phyloP scores from a whole-genome alignment of 2,113 vertebrate genomes.

The Rallus limicola region DNA sequence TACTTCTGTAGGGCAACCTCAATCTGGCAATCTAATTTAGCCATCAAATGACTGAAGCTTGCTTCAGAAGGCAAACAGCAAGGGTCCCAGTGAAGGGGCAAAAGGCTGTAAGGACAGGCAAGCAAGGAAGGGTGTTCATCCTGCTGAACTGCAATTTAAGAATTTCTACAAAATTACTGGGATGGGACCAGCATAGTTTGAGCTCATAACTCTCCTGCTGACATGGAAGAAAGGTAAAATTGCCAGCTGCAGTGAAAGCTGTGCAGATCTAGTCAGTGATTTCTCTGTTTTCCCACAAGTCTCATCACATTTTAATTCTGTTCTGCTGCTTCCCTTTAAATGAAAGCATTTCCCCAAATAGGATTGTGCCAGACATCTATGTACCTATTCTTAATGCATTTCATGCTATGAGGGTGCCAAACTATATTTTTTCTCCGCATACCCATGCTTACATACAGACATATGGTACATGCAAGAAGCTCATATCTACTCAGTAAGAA shows the following conservation, averaged over 20 bases:
- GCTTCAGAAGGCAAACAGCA: background rate
- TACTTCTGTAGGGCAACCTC: background rate
- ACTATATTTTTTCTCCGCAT: background rate
- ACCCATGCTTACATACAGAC: background rate
- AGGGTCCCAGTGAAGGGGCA: fast-evolving
- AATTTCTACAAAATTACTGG: background rate
- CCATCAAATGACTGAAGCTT: background rate
- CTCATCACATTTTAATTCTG: background rate
- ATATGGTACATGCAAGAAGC: background rate
- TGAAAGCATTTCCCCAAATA: background rate
- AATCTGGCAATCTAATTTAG: background rate
- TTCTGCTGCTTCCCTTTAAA: background rate
- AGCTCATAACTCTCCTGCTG: background rate
- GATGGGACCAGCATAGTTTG: background rate
- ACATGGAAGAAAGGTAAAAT: background rate
- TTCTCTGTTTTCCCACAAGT: background rate
- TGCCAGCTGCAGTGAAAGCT: background rate
- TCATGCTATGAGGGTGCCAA: background rate
- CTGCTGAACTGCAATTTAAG: background rate
- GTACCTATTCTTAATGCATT: background rate
- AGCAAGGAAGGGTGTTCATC: background rate
- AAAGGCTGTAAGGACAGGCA: background rate
- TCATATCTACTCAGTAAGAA: background rate
- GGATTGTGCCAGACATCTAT: background rate
- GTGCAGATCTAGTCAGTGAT: background rate